Conservation (phyloP, 1,140 invertebrate species). For the Lepidurus apus region DNA sequence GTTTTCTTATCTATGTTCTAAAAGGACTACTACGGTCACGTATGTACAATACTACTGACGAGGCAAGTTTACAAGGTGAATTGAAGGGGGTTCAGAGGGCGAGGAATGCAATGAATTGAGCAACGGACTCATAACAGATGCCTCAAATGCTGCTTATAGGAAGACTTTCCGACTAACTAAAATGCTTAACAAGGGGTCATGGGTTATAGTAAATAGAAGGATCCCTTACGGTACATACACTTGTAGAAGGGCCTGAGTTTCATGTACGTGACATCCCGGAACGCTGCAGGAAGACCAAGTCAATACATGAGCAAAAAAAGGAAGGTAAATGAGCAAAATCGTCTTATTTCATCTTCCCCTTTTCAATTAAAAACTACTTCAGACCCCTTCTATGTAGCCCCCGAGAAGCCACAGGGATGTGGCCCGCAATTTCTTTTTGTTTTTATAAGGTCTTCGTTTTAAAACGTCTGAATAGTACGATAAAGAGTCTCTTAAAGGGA, state of each 20-base stretch:
- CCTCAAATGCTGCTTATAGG: neutral
- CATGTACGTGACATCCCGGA: constrained; percentile 35
- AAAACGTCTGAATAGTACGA: too few species aligned
- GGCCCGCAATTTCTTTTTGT: too few species aligned
- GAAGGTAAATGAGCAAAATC: neutral
- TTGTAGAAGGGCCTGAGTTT: constrained; percentile 35
- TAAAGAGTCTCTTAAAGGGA: too few species aligned
- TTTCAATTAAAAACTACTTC: neutral
- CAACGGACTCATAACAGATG: neutral
- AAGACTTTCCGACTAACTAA: constrained; percentile 4
- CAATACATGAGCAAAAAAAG: neutral
- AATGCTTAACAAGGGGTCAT: neutral
- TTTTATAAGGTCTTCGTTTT: too few species aligned
- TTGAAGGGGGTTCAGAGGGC: neutral
- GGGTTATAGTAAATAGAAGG: constrained; percentile 11
- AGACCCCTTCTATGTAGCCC: neutral
- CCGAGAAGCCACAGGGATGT: too few species aligned
- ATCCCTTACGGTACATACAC: constrained; percentile 31
- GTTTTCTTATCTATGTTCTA: neutral
- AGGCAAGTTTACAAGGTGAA: neutral
- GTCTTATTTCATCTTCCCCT: neutral
- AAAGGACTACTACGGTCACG: neutral
- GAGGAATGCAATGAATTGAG: neutral
- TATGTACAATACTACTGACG: constrained; percentile 12
- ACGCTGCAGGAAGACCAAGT: constrained; percentile 29